These are phyloP conservation scores for Calypte anna DNA, from an alignment of 2,113 vertebrate genomes.

Conservation along the genomic window DNA sequence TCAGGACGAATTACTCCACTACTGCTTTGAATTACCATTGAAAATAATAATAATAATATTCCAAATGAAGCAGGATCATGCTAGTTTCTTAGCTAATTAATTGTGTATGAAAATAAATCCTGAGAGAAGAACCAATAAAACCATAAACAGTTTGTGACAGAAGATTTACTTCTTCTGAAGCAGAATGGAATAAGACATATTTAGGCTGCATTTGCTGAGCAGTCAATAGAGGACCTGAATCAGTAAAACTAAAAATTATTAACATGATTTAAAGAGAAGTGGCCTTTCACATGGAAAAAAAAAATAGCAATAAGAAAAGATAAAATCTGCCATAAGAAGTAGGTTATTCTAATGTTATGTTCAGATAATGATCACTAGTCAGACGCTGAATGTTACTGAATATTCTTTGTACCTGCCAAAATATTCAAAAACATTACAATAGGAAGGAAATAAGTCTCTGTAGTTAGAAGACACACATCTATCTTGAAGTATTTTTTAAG, in stretches of 20 bases:
- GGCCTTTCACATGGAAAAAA: background rate
- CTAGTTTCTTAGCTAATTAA: background rate
- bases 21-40: background rate
- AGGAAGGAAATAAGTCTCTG: background rate
- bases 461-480: background rate
- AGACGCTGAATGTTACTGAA: background rate
- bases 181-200: background rate
- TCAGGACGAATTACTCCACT: background rate
- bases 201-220: background rate
- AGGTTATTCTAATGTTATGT: background rate
- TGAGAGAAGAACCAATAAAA: background rate
- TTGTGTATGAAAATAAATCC: background rate
- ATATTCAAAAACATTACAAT: background rate
- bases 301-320: background rate
- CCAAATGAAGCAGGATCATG: background rate
- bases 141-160: background rate
- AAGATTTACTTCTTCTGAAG: background rate
- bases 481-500: background rate
- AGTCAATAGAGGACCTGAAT: background rate
- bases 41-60: background rate
- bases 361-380: background rate
- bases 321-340: background rate
- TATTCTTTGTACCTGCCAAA: background rate
- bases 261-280: background rate
- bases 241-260: background rate